Conservation (phyloP, 2,888 invertebrate species). For the Neria commutata region DNA sequence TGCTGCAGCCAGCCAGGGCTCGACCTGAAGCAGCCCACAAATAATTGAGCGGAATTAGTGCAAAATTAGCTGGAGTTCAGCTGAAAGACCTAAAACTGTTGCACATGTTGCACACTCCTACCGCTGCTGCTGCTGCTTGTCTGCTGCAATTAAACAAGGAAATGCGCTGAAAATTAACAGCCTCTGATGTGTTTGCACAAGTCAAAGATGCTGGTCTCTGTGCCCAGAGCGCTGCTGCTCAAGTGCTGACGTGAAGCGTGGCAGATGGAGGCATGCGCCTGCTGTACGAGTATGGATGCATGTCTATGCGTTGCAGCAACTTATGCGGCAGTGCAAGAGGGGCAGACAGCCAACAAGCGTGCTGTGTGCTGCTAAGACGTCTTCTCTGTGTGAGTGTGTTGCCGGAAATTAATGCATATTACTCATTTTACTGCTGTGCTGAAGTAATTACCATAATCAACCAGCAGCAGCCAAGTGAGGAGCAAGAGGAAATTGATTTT, state of each 20-base stretch:
- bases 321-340: neutral
- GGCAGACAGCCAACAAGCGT: no score
- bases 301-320: neutral
- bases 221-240: neutral
- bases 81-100: neutral
- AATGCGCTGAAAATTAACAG: slow-evolving; percentile 2
- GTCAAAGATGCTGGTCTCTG: neutral
- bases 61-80: neutral
- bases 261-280: neutral
- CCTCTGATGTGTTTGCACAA: neutral
- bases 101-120: neutral
- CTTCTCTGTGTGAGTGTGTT: neutral
- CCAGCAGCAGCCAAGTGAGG: neutral
- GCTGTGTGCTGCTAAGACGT: no score
- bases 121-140: neutral
- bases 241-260: neutral
- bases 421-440: neutral
- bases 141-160: neutral
- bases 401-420: neutral
- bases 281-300: neutral
- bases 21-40: neutral
- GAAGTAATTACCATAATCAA: neutral
- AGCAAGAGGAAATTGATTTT: no score
- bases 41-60: neutral
- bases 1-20: neutral